phyloP scores from a whole-genome alignment of 2,113 vertebrate genomes.

The Mola mola region DNA sequence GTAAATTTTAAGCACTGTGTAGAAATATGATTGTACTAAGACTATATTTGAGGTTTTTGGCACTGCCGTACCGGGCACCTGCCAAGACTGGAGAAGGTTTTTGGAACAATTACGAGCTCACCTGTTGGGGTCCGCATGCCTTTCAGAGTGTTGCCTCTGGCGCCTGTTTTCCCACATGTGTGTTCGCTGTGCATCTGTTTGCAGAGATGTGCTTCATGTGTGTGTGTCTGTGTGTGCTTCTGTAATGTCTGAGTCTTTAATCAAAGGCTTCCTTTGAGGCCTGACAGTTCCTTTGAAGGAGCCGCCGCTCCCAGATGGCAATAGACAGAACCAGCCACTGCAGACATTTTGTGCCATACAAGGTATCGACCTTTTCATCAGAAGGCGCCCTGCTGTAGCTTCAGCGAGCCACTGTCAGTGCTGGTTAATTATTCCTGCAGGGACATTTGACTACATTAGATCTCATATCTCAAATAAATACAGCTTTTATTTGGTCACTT shows the following conservation, averaged over 20 bases:
- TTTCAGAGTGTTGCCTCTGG: conserved; percentile 1
- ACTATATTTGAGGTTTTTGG: not conserved
- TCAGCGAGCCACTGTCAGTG: not conserved
- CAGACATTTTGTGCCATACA: conserved; percentile 17
- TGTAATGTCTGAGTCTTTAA: conserved; percentile 39
- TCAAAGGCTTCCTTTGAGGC: conserved; percentile 67
- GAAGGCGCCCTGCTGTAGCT: not conserved
- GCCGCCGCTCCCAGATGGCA: conserved; percentile 59
- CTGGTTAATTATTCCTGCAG: conserved; percentile 12
- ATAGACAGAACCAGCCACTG: conserved; percentile 30
- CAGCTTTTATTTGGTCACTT: too few relatives aligned
- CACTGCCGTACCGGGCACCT: conserved; percentile 3
- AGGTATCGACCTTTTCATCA: conserved; percentile 19
- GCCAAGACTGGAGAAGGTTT: too few relatives aligned
- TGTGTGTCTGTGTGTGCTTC: not conserved
- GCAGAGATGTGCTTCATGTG: conserved; percentile 10
- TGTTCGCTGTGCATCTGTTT: conserved; percentile 30
- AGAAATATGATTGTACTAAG: too few relatives aligned
- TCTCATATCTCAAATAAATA: not conserved
- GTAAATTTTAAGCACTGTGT: too few relatives aligned
- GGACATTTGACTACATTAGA: conserved; percentile 8
- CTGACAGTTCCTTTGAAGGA: conserved; percentile 66
- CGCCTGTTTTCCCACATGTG: not conserved
- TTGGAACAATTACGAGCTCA: conserved; percentile 5
- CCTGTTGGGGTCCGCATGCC: conserved; percentile 2